Evolutionary conservation across 2,797 vertebrate species (phyloP).

Genomic region (Sphenodon punctatus): DNA sequence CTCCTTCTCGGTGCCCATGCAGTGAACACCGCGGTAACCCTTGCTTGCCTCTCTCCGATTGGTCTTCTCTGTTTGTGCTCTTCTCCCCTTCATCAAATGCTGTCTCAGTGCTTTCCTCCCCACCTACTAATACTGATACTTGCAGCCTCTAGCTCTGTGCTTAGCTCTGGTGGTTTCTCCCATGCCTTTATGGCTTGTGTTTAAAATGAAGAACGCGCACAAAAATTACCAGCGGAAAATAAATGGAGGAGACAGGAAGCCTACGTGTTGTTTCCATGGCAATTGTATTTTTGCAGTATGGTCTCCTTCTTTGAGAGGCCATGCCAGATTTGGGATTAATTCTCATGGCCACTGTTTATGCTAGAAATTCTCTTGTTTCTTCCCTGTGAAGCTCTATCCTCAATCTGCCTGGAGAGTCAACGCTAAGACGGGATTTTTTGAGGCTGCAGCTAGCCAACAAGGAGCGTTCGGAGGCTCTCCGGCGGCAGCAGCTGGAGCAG

Average conservation of each 20-base stretch:
- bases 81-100: accelerated
- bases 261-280: not conserved
- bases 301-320: not conserved
- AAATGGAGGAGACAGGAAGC: not conserved
- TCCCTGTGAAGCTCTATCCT: constrained; percentile 87
- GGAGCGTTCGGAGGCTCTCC: constrained; percentile 93
- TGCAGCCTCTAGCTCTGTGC: not conserved
- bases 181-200: not conserved
- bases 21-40: no score
- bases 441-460: constrained; percentile 97
- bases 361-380: not conserved
- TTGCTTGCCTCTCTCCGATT: no score
- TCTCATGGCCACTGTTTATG: no score
- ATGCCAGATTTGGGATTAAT: no score
- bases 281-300: not conserved
- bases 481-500: constrained; percentile 95
- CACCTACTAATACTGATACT: not conserved
- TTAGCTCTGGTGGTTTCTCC: no score
- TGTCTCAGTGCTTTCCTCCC: accelerated
- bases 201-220: no score
- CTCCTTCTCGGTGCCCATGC: no score
- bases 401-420: constrained; percentile 96
- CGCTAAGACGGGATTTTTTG: constrained; percentile 93
- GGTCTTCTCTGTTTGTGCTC: no score
- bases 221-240: not conserved